Conservation (phyloP, 1,140 invertebrate species). For the Apis florea region DNA sequence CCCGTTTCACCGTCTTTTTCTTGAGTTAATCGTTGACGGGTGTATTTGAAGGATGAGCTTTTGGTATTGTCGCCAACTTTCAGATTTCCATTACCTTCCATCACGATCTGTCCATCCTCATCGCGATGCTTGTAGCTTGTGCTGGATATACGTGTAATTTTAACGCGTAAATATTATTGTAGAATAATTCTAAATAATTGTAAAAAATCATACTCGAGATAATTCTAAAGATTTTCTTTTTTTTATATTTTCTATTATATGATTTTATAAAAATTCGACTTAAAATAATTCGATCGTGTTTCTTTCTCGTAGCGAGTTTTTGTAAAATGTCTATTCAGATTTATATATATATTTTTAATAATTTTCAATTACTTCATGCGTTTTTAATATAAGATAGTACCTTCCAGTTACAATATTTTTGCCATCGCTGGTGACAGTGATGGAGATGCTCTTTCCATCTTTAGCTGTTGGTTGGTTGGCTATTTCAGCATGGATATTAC, state of each 20-base stretch:
- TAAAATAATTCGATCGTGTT: no score
- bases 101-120: slow-evolving; percentile 85
- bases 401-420: slow-evolving; percentile 86
- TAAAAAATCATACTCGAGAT: no score
- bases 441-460: slow-evolving; percentile 82
- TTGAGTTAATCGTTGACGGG: slow-evolving; percentile 82
- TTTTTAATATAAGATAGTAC: slow-evolving; percentile 66
- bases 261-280: no score
- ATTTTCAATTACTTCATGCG: no score
- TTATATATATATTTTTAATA: no score
- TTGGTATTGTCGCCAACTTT: slow-evolving; percentile 85
- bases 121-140: slow-evolving; percentile 85
- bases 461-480: slow-evolving; percentile 82
- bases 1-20: slow-evolving; percentile 84
- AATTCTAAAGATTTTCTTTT: no score
- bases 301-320: no score
- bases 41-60: slow-evolving; percentile 86
- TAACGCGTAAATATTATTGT: not conserved
- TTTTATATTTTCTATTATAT: no score
- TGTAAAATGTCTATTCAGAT: no score
- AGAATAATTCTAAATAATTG: no score
- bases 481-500: slow-evolving; percentile 85
- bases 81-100: slow-evolving; percentile 86
- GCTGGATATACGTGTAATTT: slow-evolving; percentile 72
- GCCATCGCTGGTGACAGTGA: slow-evolving; percentile 83